Conservation (phyloP, 2,888 invertebrate species). For the Drosophila histrio region DNA sequence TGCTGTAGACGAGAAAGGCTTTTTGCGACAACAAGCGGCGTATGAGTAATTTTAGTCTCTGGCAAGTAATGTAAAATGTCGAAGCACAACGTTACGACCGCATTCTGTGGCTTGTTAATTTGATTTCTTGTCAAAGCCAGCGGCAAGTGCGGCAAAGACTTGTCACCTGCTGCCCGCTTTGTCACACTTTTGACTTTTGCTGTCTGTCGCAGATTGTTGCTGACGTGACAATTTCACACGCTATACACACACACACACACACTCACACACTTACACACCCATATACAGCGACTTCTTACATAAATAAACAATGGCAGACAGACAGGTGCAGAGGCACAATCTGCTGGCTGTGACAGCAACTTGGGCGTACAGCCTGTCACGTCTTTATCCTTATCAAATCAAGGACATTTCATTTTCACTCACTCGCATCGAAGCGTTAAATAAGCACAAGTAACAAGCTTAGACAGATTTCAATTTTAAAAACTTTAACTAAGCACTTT, state of each 20-base stretch:
- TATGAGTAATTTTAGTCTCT: conserved; percentile 58
- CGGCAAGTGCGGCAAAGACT: conserved; percentile 47
- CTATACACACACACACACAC: conserved; percentile 30
- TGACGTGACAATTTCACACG: conserved; percentile 80
- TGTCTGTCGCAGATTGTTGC: conserved; percentile 45
- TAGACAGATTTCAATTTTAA: conserved; percentile 24
- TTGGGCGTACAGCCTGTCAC: conserved; percentile 42
- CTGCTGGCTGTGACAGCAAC: conserved; percentile 35
- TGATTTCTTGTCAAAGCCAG: conserved; percentile 74
- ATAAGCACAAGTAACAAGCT: conserved; percentile 26
- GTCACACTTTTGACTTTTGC: conserved; percentile 75
- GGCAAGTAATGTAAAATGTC: conserved; percentile 43
- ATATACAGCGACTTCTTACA: conserved; percentile 31
- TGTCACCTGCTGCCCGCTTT: conserved; percentile 58
- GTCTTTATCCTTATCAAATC: conserved; percentile 65
- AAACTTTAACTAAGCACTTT: conserved; percentile 18
- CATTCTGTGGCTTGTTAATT: conserved; percentile 71
- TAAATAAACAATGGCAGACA: conserved; percentile 62
- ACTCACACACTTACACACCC: neutral
- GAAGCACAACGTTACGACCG: conserved; percentile 50
- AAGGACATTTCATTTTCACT: conserved; percentile 52
- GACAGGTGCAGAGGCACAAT: conserved; percentile 24
- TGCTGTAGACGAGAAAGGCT: conserved; percentile 16
- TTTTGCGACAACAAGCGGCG: conserved; percentile 44
- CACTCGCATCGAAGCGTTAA: conserved; percentile 68